Conservation (phyloP, 2,113 vertebrate genomes). For the Heterotis niloticus region DNA sequence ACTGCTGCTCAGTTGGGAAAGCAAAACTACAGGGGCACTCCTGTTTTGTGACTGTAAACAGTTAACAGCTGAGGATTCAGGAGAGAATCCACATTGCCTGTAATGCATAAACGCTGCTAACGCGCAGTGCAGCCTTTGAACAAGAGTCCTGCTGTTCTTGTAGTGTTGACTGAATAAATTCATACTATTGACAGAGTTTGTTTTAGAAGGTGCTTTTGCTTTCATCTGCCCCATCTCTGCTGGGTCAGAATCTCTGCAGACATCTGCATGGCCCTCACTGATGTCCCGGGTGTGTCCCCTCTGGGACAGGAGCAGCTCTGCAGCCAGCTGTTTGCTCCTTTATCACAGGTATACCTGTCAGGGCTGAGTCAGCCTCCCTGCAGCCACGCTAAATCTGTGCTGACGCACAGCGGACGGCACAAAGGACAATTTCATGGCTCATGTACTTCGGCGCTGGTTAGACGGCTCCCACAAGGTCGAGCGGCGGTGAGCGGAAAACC, state of each 20-base stretch:
- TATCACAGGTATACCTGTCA: not conserved
- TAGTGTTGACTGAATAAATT: too few species aligned
- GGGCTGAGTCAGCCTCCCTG: not conserved
- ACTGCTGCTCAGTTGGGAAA: too few species aligned
- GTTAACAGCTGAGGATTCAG: not conserved
- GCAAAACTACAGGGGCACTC: too few species aligned
- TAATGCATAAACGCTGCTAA: too few species aligned
- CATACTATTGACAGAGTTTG: too few species aligned
- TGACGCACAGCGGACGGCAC: not conserved
- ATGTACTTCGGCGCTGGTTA: not conserved
- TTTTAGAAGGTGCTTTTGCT: too few species aligned
- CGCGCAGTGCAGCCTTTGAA: too few species aligned
- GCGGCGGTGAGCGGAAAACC: conserved; percentile 6
- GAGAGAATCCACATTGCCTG: not conserved
- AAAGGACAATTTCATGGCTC: conserved; percentile 15
- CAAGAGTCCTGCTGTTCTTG: not conserved
- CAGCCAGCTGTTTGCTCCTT: not conserved
- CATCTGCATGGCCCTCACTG: conserved; percentile 11
- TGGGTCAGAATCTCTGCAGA: not conserved
- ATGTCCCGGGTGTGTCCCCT: not conserved
- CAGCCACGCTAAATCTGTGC: conserved; percentile 13
- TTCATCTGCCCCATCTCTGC: too few species aligned
- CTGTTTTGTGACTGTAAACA: not conserved
- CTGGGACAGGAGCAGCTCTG: not conserved
- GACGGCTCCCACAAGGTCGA: conserved; percentile 4